phyloP scores from a whole-genome alignment of 2,888 invertebrate genomes.

The Deilephila elpenor region DNA sequence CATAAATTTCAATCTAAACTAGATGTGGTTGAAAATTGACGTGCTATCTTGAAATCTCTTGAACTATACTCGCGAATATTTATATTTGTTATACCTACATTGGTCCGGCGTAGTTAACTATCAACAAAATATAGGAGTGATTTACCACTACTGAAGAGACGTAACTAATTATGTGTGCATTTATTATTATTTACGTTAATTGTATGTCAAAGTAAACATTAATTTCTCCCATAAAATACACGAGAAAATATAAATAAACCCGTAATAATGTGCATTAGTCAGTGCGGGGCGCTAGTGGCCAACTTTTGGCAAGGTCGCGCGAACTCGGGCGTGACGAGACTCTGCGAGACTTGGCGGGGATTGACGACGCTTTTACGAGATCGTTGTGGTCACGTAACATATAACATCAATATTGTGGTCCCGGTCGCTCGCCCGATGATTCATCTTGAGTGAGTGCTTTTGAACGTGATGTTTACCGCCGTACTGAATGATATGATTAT shows the following conservation, averaged over 20 bases:
- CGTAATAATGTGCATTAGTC: slow-evolving; percentile 19
- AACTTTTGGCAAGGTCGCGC: slow-evolving; percentile 29
- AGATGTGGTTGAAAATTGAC: too few relatives aligned
- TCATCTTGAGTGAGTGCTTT: background rate
- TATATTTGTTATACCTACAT: too few relatives aligned
- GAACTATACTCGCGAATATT: too few relatives aligned
- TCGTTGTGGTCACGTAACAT: slow-evolving; percentile 24
- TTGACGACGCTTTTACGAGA: slow-evolving; percentile 27
- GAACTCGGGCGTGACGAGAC: slow-evolving; percentile 6
- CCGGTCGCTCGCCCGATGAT: slow-evolving; percentile 13
- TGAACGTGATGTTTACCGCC: background rate
- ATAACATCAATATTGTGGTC: slow-evolving; percentile 34
- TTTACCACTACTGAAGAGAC: too few relatives aligned
- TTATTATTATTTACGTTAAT: background rate
- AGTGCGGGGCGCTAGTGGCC: slow-evolving; percentile 21
- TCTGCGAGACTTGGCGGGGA: slow-evolving; percentile 6
- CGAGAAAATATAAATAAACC: slow-evolving; percentile 20
- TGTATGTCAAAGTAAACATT: background rate
- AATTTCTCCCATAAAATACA: slow-evolving; percentile 8
- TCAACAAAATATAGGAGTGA: too few relatives aligned
- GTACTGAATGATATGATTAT: background rate
- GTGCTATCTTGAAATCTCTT: too few relatives aligned
- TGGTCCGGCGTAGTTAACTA: too few relatives aligned
- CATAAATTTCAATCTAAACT: too few relatives aligned
- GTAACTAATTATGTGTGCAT: too few relatives aligned